A percentile compares a stretch with the other conserved stretches of the same genome.
These are phyloP conservation scores for Gastrophryne carolinensis DNA, from an alignment of 2,797 vertebrate genomes.

Conservation along the genomic window DNA sequence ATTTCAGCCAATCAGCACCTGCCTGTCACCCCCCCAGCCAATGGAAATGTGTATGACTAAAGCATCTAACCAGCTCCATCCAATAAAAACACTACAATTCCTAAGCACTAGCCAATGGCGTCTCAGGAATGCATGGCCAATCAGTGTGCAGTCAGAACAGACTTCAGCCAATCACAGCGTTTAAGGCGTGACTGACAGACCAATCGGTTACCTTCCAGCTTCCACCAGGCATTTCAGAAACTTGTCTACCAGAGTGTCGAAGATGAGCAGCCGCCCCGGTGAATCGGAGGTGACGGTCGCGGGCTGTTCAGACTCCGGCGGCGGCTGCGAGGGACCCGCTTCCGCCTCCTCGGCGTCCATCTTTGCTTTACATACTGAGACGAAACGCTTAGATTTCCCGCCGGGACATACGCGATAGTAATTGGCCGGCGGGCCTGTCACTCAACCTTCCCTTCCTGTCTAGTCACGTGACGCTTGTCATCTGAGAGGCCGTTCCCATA, in stretches of 20 bases:
- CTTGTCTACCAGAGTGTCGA: slow-evolving; percentile 5
- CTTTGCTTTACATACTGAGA: too few species aligned
- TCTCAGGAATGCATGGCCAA: too few species aligned
- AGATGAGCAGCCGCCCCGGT: neutral
- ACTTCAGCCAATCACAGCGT: neutral
- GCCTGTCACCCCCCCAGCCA: too few species aligned
- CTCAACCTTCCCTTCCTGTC: too few species aligned
- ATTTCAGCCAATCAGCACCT: too few species aligned
- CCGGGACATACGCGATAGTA: neutral
- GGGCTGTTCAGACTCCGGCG: neutral
- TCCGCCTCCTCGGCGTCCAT: slow-evolving; percentile 16
- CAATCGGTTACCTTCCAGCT: slow-evolving; percentile 27
- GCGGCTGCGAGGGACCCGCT: neutral
- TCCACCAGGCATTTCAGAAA: slow-evolving; percentile 27
- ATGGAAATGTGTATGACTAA: too few species aligned
- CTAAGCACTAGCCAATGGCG: too few species aligned
- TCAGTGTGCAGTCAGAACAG: too few species aligned
- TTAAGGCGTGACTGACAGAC: neutral
- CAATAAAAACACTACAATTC: too few species aligned
- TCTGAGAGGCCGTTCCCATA: neutral
- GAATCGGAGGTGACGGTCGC: neutral
- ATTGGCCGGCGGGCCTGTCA: neutral
- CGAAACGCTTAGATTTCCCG: too few species aligned
- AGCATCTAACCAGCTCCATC: too few species aligned
- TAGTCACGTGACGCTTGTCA: neutral